A percentile compares a stretch with the other conserved stretches of the same genome.
phyloP scores from a whole-genome alignment of 2,797 vertebrate species.

The Mormyrus proboscirostris region DNA sequence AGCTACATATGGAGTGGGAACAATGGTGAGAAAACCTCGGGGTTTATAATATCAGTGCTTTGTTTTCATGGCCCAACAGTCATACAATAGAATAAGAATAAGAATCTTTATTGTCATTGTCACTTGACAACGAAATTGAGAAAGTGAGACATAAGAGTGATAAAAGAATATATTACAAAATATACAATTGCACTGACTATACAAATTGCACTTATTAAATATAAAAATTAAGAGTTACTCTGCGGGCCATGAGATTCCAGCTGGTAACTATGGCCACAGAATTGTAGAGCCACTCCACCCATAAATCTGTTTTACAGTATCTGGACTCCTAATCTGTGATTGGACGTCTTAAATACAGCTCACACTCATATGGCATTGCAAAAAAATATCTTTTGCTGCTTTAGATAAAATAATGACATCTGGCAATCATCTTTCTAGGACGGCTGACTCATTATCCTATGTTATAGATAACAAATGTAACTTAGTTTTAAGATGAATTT shows the following conservation, averaged over 20 bases:
- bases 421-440: background rate
- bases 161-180: background rate
- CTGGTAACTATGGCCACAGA: background rate
- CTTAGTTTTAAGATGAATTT: background rate
- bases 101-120: no score
- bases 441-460: background rate
- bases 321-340: background rate
- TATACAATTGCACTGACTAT: background rate
- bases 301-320: background rate
- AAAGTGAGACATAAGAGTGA: background rate
- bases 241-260: background rate
- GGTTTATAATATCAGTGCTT: background rate
- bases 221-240: background rate
- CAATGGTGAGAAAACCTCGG: slow-evolving; percentile 59
- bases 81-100: background rate
- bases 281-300: background rate
- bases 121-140: no score
- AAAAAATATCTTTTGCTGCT: background rate
- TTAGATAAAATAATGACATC: background rate
- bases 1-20: slow-evolving; percentile 68
- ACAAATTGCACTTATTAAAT: background rate
- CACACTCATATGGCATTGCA: background rate
- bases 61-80: background rate
- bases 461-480: background rate
- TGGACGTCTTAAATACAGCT: background rate